Percentiles rank a stretch among this genome's conserved stretches.
Conservation (phyloP, 2,113 vertebrate species). For the Lampris megalopsis region DNA sequence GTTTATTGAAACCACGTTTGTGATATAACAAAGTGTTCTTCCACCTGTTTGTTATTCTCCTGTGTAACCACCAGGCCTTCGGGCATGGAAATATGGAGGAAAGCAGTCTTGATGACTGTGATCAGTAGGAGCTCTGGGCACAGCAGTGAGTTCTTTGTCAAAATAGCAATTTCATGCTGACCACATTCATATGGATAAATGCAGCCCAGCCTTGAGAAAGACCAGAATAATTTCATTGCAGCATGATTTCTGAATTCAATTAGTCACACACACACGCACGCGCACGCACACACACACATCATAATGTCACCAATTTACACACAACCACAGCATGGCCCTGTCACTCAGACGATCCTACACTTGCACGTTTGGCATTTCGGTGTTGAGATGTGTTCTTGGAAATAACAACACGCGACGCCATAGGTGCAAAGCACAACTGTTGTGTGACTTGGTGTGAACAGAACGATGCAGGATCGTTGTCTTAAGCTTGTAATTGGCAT, state of each 20-base stretch:
- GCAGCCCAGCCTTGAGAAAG: conserved; percentile 38
- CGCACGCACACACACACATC: conserved; percentile 3
- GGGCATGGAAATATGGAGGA: conserved; percentile 33
- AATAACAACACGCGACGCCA: too few species aligned
- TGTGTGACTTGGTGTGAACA: too few species aligned
- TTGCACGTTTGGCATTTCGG: too few species aligned
- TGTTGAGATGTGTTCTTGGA: too few species aligned
- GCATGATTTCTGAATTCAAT: conserved; percentile 65
- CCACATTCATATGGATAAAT: conserved; percentile 66
- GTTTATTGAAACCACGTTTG: conserved; percentile 25
- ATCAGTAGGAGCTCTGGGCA: conserved; percentile 19
- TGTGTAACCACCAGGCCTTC: conserved; percentile 1
- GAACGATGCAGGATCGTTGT: too few species aligned
- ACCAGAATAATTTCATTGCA: conserved; percentile 52
- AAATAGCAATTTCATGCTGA: conserved; percentile 72
- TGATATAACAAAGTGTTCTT: conserved; percentile 27
- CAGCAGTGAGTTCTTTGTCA: conserved; percentile 53
- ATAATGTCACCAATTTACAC: not conserved
- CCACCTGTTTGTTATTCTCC: conserved; percentile 13
- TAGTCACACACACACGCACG: conserved; percentile 31
- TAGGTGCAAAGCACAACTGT: too few species aligned
- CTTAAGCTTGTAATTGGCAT: too few species aligned
- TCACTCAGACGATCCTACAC: not conserved
- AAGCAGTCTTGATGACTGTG: conserved; percentile 26
- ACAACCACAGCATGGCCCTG: not conserved